A percentile compares a stretch with the other conserved stretches of the same genome.
Conservation (phyloP, 1,140 invertebrate genomes). For the Rhyacophila brunnea region DNA sequence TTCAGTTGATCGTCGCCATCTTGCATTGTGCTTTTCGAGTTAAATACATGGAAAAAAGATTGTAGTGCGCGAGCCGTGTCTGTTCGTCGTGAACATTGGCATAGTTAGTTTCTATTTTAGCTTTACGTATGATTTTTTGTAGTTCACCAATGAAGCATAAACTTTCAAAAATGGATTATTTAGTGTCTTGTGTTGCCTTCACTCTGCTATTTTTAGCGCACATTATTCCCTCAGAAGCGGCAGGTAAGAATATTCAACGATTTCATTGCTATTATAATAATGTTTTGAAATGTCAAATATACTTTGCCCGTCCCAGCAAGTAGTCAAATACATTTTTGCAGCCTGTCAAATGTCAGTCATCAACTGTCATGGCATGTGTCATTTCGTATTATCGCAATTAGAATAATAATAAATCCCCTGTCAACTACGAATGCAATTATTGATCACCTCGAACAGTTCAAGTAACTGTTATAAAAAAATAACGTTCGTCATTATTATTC, state of each 20-base stretch:
- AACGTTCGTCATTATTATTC: neutral
- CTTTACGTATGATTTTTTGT: slow-evolving; percentile 23
- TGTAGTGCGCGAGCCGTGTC: slow-evolving; percentile 24
- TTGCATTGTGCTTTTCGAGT: slow-evolving; percentile 25
- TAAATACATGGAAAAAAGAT: slow-evolving; percentile 27
- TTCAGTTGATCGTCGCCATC: slow-evolving; percentile 31
- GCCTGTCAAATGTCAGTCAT: slow-evolving; percentile 21
- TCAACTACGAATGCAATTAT: neutral
- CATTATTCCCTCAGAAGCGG: slow-evolving; percentile 26
- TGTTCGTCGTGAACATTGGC: slow-evolving; percentile 20
- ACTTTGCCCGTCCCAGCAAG: slow-evolving; percentile 5
- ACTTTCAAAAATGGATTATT: slow-evolving; percentile 31
- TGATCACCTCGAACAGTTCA: neutral
- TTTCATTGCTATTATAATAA: neutral
- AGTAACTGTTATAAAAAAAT: neutral
- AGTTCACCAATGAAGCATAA: slow-evolving; percentile 27
- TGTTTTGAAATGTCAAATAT: neutral
- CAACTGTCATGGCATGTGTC: slow-evolving; percentile 23
- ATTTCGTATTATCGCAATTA: neutral
- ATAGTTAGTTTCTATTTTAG: slow-evolving; percentile 27
- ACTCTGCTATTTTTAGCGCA: slow-evolving; percentile 30
- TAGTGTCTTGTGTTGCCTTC: slow-evolving; percentile 32
- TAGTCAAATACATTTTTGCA: slow-evolving; percentile 9
- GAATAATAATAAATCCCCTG: neutral
- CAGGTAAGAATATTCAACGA: slow-evolving; percentile 22